Evolutionary conservation across 2,113 vertebrate genomes (phyloP).

Genomic region (Galemys pyrenaicus): DNA sequence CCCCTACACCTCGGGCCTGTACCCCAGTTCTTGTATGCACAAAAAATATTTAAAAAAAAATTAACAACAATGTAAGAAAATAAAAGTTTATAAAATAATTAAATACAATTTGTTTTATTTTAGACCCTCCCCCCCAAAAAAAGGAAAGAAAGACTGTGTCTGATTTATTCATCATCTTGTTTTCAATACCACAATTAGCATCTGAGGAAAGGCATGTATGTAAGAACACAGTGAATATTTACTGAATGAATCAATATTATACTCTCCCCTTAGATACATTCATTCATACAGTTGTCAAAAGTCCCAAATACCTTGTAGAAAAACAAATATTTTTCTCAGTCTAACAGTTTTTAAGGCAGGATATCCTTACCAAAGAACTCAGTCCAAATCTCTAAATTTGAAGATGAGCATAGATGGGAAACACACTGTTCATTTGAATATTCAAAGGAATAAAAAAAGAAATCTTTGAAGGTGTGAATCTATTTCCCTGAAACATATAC

Average conservation of each 20-base stretch:
- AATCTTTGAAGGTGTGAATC: neutral
- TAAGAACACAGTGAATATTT: neutral
- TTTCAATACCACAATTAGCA: neutral
- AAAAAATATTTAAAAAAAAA: too few relatives aligned
- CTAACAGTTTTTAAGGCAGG: neutral
- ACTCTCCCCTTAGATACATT: neutral
- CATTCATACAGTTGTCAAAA: neutral
- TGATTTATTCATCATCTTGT: neutral
- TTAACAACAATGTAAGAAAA: too few relatives aligned
- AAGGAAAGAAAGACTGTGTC: fast-evolving
- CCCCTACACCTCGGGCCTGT: too few relatives aligned
- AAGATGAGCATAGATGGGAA: neutral
- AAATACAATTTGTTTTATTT: too few relatives aligned
- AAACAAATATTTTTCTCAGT: neutral
- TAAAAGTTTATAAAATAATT: too few relatives aligned
- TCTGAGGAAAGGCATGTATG: neutral
- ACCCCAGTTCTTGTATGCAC: too few relatives aligned
- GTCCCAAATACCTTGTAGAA: neutral
- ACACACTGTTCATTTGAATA: neutral
- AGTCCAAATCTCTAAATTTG: neutral
- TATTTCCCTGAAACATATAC: too few relatives aligned
- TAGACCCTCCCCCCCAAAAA: neutral
- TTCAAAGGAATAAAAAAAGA: neutral
- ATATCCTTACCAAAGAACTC: neutral
- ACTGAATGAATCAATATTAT: neutral